phyloP scores from a whole-genome alignment of 92 coral and sea anemone species.

The Anthopleura xanthogrammica region DNA sequence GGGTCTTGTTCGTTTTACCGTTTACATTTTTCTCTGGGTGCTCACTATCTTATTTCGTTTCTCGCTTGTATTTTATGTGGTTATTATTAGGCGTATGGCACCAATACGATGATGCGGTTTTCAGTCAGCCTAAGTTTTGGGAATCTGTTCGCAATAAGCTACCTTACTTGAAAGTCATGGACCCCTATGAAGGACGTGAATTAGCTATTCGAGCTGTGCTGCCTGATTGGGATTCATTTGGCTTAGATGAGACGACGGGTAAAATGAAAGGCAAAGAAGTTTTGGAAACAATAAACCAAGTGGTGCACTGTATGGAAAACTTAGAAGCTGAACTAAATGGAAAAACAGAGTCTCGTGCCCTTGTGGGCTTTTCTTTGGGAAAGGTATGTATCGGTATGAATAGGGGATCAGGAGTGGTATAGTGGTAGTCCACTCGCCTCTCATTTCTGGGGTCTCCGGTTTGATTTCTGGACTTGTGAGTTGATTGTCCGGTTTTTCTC shows the following conservation, averaged over 20 bases:
- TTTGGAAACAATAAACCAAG: constrained; percentile 11
- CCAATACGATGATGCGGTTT: constrained; percentile 62
- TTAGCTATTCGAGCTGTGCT: constrained; percentile 45
- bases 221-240: constrained; percentile 45
- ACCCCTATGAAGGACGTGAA: constrained; percentile 38
- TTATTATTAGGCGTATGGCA: constrained; percentile 36
- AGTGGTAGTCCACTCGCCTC: too few species aligned
- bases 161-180: constrained; percentile 29
- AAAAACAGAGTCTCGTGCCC: too few species aligned
- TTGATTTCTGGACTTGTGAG: too few species aligned
- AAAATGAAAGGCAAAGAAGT: constrained; percentile 23
- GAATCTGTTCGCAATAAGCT: constrained; percentile 22
- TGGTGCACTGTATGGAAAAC: constrained; percentile 39
- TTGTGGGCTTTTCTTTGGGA: constrained; percentile 4
- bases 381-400: too few species aligned
- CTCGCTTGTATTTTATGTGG: too few species aligned
- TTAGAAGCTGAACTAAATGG: background rate
- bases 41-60: too few species aligned
- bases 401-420: too few species aligned
- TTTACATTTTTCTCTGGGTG: too few species aligned
- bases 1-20: too few species aligned
- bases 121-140: background rate
- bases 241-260: background rate
- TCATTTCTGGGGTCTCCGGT: too few species aligned
- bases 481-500: too few species aligned